These are phyloP conservation scores for Mustelus asterias DNA, from an alignment of 2,113 vertebrate species.

Conservation along the genomic window DNA sequence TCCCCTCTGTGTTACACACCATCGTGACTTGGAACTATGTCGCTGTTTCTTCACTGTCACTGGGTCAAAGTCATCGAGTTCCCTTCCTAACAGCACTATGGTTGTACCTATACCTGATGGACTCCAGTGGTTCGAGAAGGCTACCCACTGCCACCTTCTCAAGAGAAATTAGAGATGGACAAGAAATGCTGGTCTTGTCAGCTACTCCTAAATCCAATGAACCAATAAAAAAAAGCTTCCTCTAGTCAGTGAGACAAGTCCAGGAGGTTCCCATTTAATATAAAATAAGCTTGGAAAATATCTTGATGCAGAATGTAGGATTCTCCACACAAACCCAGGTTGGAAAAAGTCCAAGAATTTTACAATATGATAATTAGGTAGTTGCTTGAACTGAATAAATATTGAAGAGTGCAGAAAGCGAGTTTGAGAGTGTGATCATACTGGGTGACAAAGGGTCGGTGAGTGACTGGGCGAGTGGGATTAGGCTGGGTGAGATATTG, in stretches of 20 bases:
- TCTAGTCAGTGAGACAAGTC: neutral
- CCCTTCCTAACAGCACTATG: neutral
- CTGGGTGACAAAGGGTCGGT: neutral
- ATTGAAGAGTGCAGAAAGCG: no score
- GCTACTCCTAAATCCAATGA: neutral
- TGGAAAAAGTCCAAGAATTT: neutral
- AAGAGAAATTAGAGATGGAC: neutral
- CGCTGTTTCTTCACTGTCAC: neutral
- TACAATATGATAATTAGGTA: neutral
- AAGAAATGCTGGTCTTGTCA: neutral
- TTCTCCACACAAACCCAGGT: neutral
- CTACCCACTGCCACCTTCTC: neutral
- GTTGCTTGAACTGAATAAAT: neutral
- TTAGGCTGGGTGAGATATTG: neutral
- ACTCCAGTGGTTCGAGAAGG: neutral
- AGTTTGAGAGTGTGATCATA: neutral
- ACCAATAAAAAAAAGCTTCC: neutral
- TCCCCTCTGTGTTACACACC: neutral
- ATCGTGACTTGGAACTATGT: neutral
- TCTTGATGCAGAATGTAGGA: neutral
- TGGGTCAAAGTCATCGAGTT: neutral
- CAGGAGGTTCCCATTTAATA: neutral
- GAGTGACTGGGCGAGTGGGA: neutral
- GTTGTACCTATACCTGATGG: no score
- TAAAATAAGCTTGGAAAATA: neutral